Base-by-base conservation (phyloP, 2,888 invertebrate species). In the Tigriopus californicus region DNA sequence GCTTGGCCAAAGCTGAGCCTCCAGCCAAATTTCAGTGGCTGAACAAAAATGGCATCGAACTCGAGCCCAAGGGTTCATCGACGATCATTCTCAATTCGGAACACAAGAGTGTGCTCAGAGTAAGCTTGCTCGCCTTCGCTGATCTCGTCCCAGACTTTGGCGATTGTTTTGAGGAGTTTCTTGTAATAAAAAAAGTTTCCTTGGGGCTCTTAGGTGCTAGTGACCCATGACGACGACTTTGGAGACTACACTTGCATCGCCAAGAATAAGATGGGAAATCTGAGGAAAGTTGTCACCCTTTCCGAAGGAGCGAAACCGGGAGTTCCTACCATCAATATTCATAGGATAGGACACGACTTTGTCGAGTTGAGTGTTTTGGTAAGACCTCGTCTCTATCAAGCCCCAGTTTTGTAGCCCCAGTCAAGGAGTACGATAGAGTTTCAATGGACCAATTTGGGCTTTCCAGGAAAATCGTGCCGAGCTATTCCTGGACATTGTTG, bases 211-310 rank as follows among this genome's bases (percentile, higher is more conserved):
- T 64, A 67, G 67, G 55, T 68, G 18, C 59, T 47, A 11, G 63
- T 67, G 3, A 61, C 52, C 18, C 65, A 67, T 58, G 62, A 65
- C n/a, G 62, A 63, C 53, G 65, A 67, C 56, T 67, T 67, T 60
- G 77, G 75, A 22, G 73, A 71, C 56, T 79, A 78, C 68, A 72
- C 72, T 55, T 79, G 79, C 66, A 71, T 70, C 49, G 77, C 76
- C 1, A 67, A 69, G 61, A 79, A 79, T 65, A 68, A 68, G 51
- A 66, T 75, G 63, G 79, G 79, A 18, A 68, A 68, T 51, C 68
- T 76, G 53, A 74, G 76, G 62, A 72, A 75, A 18, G 68, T 69
- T 15, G 74, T 76, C 58, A 70, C 68, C 1, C 67, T 80, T 52
- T 71, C 74, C 54, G 70, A 75, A 65, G 79, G 79, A 15, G 70